Evolutionary conservation across 1,140 invertebrate species (phyloP), one percentile per base, ranked within the genome.

Genomic region (Amyelois transitella): DNA sequence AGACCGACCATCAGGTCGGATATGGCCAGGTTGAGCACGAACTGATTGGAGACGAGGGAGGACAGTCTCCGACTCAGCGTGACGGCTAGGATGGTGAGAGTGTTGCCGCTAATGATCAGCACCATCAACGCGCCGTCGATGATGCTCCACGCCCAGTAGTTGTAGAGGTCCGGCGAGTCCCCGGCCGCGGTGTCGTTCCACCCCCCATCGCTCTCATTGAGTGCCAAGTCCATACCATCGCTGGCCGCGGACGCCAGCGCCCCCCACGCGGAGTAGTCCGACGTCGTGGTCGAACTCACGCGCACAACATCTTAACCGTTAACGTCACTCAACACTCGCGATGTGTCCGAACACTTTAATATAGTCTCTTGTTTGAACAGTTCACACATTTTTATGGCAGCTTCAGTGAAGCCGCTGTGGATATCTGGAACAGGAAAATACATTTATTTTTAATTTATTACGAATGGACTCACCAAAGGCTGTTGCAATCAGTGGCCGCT

Each of bases 1-100:
- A 94, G 63, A 0, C 94, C 94, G 5, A 95, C 93, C 67, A 94
- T 85, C 2, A 94, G 86, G 75, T 95, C 94, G 0, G 93, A 94
- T 43, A 94, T 86, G 12, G 94, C 94, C 53, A 95, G 77, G 65
- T 92, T 94, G 20, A 94, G 83, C 38, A 95, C 91, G 79, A 94
- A 94, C 50, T 93, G 90, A 84, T 94, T 94, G 21, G 93, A 93
- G 1, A 92, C 89, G 21, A 93, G 75, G 32, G 86, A 91, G 5
- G 92, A 91, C 0, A 94, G 82, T 28, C 91, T 90, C 21, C 92
- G 89, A 66, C 91, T 92, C 54, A 92, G 84, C 47, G 90, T 89
- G 4, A 95, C 91, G 0, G 94, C 93, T 51, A 92, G 83, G 53
- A 95, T 92, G 22, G 94, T 94, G 8, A 94, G 86, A 12, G 92